Base-by-base conservation (phyloP, 2,888 invertebrate genomes). In the Leucophenga montana region DNA sequence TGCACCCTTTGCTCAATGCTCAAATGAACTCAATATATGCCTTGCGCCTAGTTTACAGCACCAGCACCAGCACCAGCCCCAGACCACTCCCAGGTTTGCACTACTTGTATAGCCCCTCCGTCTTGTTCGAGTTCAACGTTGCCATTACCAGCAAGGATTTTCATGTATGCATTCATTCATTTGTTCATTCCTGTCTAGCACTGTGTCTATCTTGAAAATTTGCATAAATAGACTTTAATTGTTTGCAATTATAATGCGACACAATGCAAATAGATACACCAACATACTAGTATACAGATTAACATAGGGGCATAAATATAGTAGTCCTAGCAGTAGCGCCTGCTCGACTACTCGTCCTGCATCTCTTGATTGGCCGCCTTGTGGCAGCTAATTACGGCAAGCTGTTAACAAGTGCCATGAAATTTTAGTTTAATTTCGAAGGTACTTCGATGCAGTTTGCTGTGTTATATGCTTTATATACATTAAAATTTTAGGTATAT, bases 191-290 rank as follows among this genome's bases (percentile, higher is more conserved):
- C 14, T 65, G 48, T 31, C 46, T 14, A 65, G 80, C 82, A 82
- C 20, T 56, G 4, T 50, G 70, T 33, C 66, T 79, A 83, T 84
- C 83, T 82, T 84, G 79, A 75, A 81, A 82, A 85, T 85, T 85
- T 85, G 79, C 85, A 85, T 85, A 85, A 85, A 82, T 85, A 82
- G 83, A 84, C 81, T 84, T 85, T 85, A 85, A 85, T 85, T 85
- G 85, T 84, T 84, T 83, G 85, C 85, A 85, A 85, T 85, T 85
- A 85, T 80, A 83, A 82, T 80, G 75, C 78, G 73, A 64, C 66
- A 66, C 71, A 75, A 69, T 67, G 68, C 46, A 71, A 71, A 44
- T 71, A 71, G 70, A 71, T 27, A 18, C 65, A 61, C 68, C 73
- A 57, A 77, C 71, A 71, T 27, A 27, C 27, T 27, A 67, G 66